Evolutionary conservation across 2,113 vertebrate genomes (phyloP).

Genomic region (Siphamia tubifer): DNA sequence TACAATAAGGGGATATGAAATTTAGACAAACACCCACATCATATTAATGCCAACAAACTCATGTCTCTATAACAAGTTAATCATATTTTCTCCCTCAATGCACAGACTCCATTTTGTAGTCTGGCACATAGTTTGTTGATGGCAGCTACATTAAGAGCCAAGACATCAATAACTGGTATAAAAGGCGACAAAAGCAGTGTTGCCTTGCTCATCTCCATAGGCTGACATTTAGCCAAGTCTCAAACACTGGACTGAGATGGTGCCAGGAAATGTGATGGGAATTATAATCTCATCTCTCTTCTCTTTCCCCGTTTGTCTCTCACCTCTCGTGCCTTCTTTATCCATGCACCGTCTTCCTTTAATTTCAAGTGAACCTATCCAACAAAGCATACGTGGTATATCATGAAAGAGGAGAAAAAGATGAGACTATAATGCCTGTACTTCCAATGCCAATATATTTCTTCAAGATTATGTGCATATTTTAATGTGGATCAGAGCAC

Average conservation of each 20-base stretch:
- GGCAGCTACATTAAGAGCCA: conserved; percentile 16
- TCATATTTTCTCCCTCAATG: too few species aligned
- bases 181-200: conserved; percentile 22
- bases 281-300: conserved; percentile 59
- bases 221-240: conserved; percentile 70
- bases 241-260: conserved; percentile 45
- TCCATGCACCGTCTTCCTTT: not conserved
- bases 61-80: too few species aligned
- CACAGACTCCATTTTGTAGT: conserved; percentile 2
- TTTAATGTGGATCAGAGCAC: not conserved
- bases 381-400: not conserved
- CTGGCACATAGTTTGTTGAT: conserved; percentile 23
- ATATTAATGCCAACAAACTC: too few species aligned
- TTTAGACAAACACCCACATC: too few species aligned
- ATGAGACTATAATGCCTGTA: not conserved
- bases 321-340: not conserved
- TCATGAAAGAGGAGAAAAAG: not conserved
- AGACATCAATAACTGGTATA: conserved; percentile 24
- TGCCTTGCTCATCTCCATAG: conserved; percentile 51
- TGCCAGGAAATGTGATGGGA: conserved; percentile 66
- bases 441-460: not conserved
- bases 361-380: not conserved
- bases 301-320: not conserved
- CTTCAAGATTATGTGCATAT: not conserved
- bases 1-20: too few species aligned